These are phyloP conservation scores for Porites lobata DNA, from an alignment of 92 coral and sea anemone genomes.

Conservation along the genomic window DNA sequence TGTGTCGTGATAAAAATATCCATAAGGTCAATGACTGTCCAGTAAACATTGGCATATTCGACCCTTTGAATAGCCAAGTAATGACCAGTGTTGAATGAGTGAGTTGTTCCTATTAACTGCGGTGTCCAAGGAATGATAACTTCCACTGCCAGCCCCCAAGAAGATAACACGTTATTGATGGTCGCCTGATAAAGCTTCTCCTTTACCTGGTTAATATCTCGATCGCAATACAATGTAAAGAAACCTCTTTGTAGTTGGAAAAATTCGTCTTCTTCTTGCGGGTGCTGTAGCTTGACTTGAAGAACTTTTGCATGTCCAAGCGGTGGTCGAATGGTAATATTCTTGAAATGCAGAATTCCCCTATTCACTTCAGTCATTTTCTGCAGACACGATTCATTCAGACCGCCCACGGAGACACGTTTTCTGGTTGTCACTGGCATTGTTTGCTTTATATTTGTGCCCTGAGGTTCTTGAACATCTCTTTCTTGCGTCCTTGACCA, in stretches of 20 bases:
- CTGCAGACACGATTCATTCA: background rate
- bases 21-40: constrained; percentile 40
- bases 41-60: constrained; percentile 48
- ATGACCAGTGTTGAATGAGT: constrained; percentile 11
- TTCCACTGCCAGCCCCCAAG: constrained; percentile 19
- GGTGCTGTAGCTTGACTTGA: background rate
- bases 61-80: constrained; percentile 34
- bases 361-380: background rate
- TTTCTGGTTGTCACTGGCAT: background rate
- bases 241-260: constrained; percentile 20
- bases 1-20: constrained; percentile 40
- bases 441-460: background rate
- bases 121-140: constrained; percentile 10
- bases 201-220: background rate
- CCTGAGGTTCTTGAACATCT: no score
- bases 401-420: background rate
- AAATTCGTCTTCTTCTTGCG: constrained; percentile 26
- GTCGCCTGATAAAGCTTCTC: background rate
- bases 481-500: no score
- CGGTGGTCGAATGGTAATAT: constrained; percentile 17
- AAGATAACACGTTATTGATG: background rate
- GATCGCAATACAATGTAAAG: constrained; percentile 37
- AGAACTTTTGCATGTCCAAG: constrained; percentile 15
- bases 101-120: background rate
- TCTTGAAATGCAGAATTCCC: constrained; percentile 4